A percentile compares a stretch with the other conserved stretches of the same genome.
phyloP scores from a whole-genome alignment of 2,797 vertebrate genomes.

The Aeoliscus strigatus region DNA sequence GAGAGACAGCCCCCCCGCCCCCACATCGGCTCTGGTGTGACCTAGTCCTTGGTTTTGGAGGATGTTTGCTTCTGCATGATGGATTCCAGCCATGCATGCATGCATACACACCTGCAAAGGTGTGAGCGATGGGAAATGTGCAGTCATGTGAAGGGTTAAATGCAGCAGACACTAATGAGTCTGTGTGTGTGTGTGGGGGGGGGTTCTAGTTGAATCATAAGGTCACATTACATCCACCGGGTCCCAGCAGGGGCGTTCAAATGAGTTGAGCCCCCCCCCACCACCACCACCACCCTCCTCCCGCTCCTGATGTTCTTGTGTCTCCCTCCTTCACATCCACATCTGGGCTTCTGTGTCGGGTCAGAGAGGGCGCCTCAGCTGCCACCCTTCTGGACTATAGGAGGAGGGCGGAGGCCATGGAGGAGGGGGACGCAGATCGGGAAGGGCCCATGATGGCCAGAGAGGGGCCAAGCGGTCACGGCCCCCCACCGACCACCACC shows the following conservation, averaged over 20 bases:
- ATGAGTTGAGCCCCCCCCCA: not conserved
- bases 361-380: slow-evolving; percentile 50
- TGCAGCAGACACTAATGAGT: not conserved
- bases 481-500: slow-evolving; percentile 72
- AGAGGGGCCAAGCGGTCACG: slow-evolving; percentile 74
- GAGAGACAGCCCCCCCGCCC: no score
- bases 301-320: not conserved
- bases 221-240: slow-evolving; percentile 2
- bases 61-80: slow-evolving; percentile 28
- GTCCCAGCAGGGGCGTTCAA: not conserved
- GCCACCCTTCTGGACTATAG: slow-evolving; percentile 43
- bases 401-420: slow-evolving; percentile 87
- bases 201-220: not conserved
- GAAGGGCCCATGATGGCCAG: slow-evolving; percentile 68
- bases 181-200: not conserved
- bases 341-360: slow-evolving; percentile 45
- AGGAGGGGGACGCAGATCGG: slow-evolving; percentile 73
- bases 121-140: slow-evolving; percentile 10
- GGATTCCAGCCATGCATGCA: slow-evolving; percentile 3
- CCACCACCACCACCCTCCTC: not conserved
- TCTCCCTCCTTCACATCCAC: slow-evolving; percentile 24
- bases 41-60: slow-evolving; percentile 60
- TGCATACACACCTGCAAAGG: slow-evolving; percentile 36
- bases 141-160: slow-evolving; percentile 15
- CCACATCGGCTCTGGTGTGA: slow-evolving; percentile 46